phyloP scores from a whole-genome alignment of 2,888 invertebrate genomes.

The Papilio protenor region DNA sequence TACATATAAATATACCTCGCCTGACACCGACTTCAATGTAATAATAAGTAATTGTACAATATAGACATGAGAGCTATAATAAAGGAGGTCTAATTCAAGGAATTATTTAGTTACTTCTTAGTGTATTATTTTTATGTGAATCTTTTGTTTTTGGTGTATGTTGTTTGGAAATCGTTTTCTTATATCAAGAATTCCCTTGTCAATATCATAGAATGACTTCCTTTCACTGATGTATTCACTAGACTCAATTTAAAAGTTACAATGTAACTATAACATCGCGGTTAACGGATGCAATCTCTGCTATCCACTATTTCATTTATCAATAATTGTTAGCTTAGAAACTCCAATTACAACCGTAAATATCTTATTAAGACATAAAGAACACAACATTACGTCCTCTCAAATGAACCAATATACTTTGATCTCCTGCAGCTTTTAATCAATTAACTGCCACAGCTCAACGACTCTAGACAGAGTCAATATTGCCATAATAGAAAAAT shows the following conservation, averaged over 20 bases:
- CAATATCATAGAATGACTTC: not conserved
- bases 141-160: no score
- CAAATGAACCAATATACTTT: slow-evolving; percentile 44
- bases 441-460: slow-evolving; percentile 37
- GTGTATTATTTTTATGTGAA: no score
- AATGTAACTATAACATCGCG: slow-evolving; percentile 3
- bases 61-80: no score
- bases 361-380: slow-evolving; percentile 68
- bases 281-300: slow-evolving; percentile 13
- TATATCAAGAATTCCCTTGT: not conserved
- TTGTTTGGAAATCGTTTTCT: no score
- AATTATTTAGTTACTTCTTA: no score
- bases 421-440: slow-evolving; percentile 41
- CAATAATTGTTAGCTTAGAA: slow-evolving; percentile 56
- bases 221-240: not conserved
- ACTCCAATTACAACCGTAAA: slow-evolving; percentile 59
- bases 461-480: slow-evolving; percentile 39
- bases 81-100: no score
- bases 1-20: no score
- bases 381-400: slow-evolving; percentile 50
- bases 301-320: slow-evolving; percentile 50
- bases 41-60: no score
- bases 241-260: slow-evolving; percentile 9
- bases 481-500: slow-evolving; percentile 52
- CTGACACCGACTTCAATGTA: no score